Evolutionary conservation across 1,140 invertebrate species (phyloP).

Genomic region (Drosophila erecta): DNA sequence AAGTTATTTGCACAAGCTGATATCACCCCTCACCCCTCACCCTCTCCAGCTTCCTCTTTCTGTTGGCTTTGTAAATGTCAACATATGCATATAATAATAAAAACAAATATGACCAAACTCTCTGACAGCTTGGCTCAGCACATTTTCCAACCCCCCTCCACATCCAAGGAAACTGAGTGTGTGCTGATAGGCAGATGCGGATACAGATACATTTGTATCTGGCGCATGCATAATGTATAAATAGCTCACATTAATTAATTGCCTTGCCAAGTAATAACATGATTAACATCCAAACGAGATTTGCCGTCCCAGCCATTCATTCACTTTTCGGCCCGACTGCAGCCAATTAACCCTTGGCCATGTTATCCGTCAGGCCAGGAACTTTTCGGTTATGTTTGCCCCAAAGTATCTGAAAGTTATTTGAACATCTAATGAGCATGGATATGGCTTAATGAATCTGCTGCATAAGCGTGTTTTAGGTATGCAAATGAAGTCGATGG

Average conservation of each 20-base stretch:
- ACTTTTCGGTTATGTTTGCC: constrained; percentile 51
- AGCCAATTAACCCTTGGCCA: constrained; percentile 69
- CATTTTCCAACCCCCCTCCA: constrained; percentile 34
- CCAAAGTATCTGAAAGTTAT: constrained; percentile 64
- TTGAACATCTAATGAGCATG: constrained; percentile 50
- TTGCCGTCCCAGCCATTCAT: constrained; percentile 26
- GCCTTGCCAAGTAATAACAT: constrained; percentile 73
- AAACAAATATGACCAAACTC: constrained; percentile 78
- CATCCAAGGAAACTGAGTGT: not conserved
- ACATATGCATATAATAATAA: constrained; percentile 82
- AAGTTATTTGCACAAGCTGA: constrained; percentile 77
- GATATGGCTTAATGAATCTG: constrained; percentile 42
- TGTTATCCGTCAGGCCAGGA: constrained; percentile 39
- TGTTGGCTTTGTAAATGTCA: constrained; percentile 71
- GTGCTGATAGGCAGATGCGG: constrained; percentile 44
- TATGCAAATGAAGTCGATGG: not conserved
- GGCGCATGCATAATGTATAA: constrained; percentile 66
- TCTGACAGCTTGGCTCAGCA: constrained; percentile 76
- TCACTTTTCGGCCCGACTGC: constrained; percentile 46
- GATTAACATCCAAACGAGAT: constrained; percentile 58
- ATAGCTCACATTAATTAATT: constrained; percentile 82
- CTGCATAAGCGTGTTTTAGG: constrained; percentile 4
- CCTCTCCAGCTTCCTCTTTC: not conserved
- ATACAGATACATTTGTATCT: constrained; percentile 63
- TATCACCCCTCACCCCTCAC: constrained; percentile 12